Evolutionary conservation across 2,113 vertebrate genomes (phyloP), one percentile per base, ranked within the genome.

Genomic region (Erpornis zantholeuca): DNA sequence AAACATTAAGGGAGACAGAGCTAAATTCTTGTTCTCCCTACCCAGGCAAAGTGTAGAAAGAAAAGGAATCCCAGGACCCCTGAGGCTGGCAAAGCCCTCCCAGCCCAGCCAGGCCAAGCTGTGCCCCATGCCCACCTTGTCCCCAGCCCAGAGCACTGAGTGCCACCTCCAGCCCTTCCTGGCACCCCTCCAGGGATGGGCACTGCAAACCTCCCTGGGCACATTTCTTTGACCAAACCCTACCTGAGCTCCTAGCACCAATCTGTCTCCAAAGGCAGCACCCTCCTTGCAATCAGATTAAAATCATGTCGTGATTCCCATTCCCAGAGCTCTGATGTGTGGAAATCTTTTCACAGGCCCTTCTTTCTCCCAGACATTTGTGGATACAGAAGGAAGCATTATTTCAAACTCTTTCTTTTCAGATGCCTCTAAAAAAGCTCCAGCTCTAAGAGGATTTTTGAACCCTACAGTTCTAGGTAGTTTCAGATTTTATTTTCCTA

Each of bases 41-140:
- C 36, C 33, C 65, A 65, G 44, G 63, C 9, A 63, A 68, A 57
- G 4, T 3, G 6, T 16, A 31, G 12, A 17, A 70, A 57, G 42
- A 50, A 56, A 56, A 36, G 42, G 11, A 24, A 42, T 15, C 14
- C 1, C 1, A 1, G 6, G 1, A 64, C 64, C 20, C 21, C 21
- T 3, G 22, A 2, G 19, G 16, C 3, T 38, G 85, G 49, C 5
- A 31, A 6, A 86, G 27, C 71, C 61, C 83, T 57, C 3, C 31
- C 71, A 79, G 56, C 21, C 17, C 73, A 7, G n/a, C 0, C 0
- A 42, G 44, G 2, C 5, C 54, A 5, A 42, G 27, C 83, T 68
- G 72, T 68, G 63, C 53, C 69, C 7, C 1, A 25, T 27, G 5
- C n/a, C 65, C 82, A 57, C 50, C 70, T 40, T 66, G 70, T n/a